phyloP scores from a whole-genome alignment of 1,140 invertebrate species.

The Ceratitis capitata region DNA sequence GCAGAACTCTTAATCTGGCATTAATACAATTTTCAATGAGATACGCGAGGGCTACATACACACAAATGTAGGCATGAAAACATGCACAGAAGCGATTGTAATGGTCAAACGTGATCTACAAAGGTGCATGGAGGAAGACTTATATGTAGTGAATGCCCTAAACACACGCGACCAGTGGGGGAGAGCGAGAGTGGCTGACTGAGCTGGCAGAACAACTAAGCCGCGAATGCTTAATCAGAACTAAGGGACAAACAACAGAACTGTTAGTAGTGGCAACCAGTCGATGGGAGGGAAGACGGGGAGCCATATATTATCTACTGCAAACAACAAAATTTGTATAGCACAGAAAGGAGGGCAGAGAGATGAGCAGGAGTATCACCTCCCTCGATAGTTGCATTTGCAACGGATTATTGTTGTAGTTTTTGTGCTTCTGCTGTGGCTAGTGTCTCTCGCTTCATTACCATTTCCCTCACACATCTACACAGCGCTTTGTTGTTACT shows the following conservation, averaged over 20 bases:
- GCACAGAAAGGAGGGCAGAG: neutral
- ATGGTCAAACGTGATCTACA: no score
- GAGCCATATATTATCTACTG: neutral
- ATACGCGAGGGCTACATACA: neutral
- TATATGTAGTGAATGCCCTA: no score
- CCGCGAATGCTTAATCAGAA: constrained; percentile 2
- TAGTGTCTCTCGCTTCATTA: neutral
- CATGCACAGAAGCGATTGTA: no score
- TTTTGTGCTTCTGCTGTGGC: constrained; percentile 41
- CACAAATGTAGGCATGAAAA: neutral
- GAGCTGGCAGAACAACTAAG: neutral
- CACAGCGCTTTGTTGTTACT: neutral
- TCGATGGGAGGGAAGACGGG: neutral
- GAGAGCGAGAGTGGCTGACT: no score
- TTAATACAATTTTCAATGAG: constrained; percentile 55
- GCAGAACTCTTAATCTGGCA: constrained; percentile 61
- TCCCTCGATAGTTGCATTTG: neutral
- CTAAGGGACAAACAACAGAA: neutral
- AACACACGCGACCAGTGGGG: no score
- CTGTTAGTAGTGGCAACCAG: neutral
- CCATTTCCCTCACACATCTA: neutral
- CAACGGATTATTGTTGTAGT: constrained; percentile 49
- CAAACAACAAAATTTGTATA: constrained; percentile 4
- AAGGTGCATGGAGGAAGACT: no score
- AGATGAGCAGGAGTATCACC: neutral